Base-by-base conservation (phyloP, 2,797 vertebrate species). In the Prunella strophiata region DNA sequence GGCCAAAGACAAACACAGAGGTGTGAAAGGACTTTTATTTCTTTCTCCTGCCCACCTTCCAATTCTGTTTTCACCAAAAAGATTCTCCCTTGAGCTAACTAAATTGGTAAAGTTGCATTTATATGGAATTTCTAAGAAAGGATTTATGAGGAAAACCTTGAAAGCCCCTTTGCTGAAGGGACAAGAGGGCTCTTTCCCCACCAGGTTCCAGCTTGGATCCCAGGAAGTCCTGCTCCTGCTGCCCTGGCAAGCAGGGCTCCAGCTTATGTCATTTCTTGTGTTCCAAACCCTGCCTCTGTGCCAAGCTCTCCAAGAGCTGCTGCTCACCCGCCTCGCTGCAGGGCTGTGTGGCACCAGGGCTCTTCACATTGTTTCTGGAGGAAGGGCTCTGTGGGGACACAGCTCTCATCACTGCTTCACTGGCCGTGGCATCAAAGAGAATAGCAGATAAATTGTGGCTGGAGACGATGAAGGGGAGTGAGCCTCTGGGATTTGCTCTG, bases 361-460 rank as follows among this genome's bases (percentile, higher is more conserved):
- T 54, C 77, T 16, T 2, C 9, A 4, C 10, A 0, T 25, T 32
- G 85, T 27, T 76, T 26, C 73, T 27, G 76, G 15, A 68, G 79
- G 73, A 76, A 40, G 36, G 65, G 65, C 40, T 55, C 82, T 59
- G 42, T 17, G 34, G 86, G 68, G 86, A 81, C 5, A 4, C 13
- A 4, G 74, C 67, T 81, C 50, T 62, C 32, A 38, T 40, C 32
- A 22, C 25, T 42, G 79, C 85, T 76, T 25, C 7, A 7, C 75
- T 61, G 57, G 89, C 88, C 11, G 0, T 62, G 68, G 74, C 82
- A 89, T 91, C 89, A 83, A 91, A 89, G 78, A 72, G 88, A 92
- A 85, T 10, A 92, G 91, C 89, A 57, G 74, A 88, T 32, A 80
- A 89, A 89, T 77, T 52, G 87, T 67, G 89, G 89, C 91, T 89